These are phyloP conservation scores for Tortrix viridana DNA, from an alignment of 2,888 invertebrate genomes.

Conservation along the genomic window DNA sequence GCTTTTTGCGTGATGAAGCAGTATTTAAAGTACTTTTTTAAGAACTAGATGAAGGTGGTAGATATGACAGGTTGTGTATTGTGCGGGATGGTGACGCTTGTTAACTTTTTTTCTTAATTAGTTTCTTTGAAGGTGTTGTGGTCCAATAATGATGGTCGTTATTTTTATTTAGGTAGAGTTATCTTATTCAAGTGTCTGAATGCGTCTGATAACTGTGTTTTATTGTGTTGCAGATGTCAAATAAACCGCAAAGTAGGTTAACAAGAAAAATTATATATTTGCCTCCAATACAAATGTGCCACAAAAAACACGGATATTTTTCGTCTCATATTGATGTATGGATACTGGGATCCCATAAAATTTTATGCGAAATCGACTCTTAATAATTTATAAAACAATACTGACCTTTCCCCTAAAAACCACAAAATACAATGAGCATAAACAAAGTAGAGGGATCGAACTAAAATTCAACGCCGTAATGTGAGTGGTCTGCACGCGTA, in stretches of 20 bases:
- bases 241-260: too few relatives aligned
- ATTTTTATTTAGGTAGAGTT: constrained; percentile 7
- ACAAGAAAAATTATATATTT: too few relatives aligned
- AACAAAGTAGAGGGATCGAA: constrained; percentile 51
- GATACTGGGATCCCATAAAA: constrained; percentile 26
- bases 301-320: not conserved
- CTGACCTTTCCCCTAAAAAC: constrained; percentile 43
- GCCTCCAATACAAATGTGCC: not conserved
- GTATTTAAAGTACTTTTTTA: constrained; percentile 12
- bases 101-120: constrained; percentile 28
- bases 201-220: not conserved
- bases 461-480: constrained; percentile 68
- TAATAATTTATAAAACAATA: constrained; percentile 53
- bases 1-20: not conserved
- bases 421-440: constrained; percentile 55
- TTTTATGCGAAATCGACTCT: constrained; percentile 43
- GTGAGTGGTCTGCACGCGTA: constrained; percentile 50
- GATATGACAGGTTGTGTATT: constrained; percentile 33
- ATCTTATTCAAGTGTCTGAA: too few relatives aligned
- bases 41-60: constrained; percentile 32
- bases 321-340: constrained; percentile 12
- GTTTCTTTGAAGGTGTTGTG: constrained; percentile 31
- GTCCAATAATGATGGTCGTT: constrained; percentile 18
- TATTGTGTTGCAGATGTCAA: not conserved
- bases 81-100: constrained; percentile 27